These are phyloP conservation scores for Scophthalmus maximus DNA, from an alignment of 2,113 vertebrate species.

Conservation along the genomic window DNA sequence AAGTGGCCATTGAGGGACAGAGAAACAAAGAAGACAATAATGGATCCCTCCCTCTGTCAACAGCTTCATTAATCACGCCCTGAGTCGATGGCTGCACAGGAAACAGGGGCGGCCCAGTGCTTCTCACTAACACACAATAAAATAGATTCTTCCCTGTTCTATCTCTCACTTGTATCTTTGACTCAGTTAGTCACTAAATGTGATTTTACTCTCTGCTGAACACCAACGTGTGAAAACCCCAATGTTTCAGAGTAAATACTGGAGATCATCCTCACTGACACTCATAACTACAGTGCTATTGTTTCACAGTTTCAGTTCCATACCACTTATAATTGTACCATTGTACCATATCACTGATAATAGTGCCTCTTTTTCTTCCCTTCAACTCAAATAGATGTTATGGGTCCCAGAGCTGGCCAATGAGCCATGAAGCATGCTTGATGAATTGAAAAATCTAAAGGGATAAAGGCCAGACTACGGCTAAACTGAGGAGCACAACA, in stretches of 20 bases:
- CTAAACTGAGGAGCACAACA: constrained; percentile 46
- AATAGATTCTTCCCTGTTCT: constrained; percentile 54
- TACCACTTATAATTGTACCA: background rate
- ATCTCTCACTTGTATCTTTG: constrained; percentile 48
- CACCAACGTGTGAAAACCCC: constrained; percentile 1
- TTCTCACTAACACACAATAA: constrained; percentile 46
- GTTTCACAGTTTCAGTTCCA: constrained; percentile 25
- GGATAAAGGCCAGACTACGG: constrained; percentile 51
- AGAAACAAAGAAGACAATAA: constrained; percentile 51
- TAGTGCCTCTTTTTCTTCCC: constrained; percentile 41
- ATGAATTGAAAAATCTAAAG: constrained; percentile 73
- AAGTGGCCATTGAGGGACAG: constrained; percentile 51
- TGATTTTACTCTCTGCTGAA: constrained; percentile 39
- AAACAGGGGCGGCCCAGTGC: constrained; percentile 39
- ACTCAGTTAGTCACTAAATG: constrained; percentile 48
- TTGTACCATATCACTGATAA: constrained; percentile 48
- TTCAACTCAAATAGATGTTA: constrained; percentile 68
- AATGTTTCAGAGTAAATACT: constrained; percentile 25
- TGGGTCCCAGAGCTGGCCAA: constrained; percentile 44
- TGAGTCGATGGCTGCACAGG: constrained; percentile 62
- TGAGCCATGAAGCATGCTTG: constrained; percentile 65
- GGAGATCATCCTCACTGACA: background rate
- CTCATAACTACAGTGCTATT: background rate
- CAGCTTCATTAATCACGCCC: constrained; percentile 72
- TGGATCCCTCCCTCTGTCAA: constrained; percentile 52